Base-by-base conservation (phyloP, 2,797 vertebrate species). In the Masticophis lateralis region DNA sequence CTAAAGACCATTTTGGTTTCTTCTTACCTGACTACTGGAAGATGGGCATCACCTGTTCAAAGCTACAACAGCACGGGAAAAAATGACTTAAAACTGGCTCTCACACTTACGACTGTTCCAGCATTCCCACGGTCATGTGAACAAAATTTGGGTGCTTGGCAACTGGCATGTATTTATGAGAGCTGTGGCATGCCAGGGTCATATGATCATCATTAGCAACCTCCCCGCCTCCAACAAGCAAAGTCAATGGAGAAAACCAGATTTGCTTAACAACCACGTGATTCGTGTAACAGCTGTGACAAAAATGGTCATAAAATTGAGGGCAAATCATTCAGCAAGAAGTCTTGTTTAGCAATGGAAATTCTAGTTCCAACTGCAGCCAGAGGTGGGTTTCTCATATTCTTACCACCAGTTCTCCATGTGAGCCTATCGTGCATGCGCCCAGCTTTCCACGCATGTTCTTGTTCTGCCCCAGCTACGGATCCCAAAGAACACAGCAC, bases 381-480 rank as follows among this genome's bases (percentile, higher is more conserved):
- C 51, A 53, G 51, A 53, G 9, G 9, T 53, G 51, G 51, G 51
- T 53, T 51, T 53, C 51, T 53, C 51, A 53, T 53, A 53, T 53
- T 53, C 51, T 53, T 53, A 53, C 51, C 51, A 53, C 51, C 51
- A 10, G 51, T 53, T 53, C 9, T 9, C 51, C 1, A 0, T 53
- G 9, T 53, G 51, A 0, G 9, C 51, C 51, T 53, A 10, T 9
- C 0, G 1, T 9, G 9, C 51, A 0, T 53, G 51, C 8, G 51
- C 51, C 51, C 51, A 10, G 51, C 51, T 10, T 53, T 53, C 51
- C 9, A 53, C 2, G 51, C 51, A 53, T 53, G 51, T 53, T 53
- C 5, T 47, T 47, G 47, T 47, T 47, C 47, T 47, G 47, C 47
- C 47, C 47, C 47, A 47, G 47, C 47, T 47, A 47, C 47, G 47